phyloP scores from a whole-genome alignment of 2,797 vertebrate species.

The Amblyopsis hoosieri region DNA sequence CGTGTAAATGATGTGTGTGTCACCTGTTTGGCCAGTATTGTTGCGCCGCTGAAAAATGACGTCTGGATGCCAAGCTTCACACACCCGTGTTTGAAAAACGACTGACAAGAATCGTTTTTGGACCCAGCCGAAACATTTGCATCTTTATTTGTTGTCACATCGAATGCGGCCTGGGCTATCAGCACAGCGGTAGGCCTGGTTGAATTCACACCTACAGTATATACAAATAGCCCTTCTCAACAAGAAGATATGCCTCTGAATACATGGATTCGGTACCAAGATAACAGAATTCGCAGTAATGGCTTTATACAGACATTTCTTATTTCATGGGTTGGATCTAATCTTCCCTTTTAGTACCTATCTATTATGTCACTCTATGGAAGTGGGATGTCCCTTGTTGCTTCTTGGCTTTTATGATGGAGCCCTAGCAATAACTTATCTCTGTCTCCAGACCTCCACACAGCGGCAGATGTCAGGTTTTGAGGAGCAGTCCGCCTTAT shows the following conservation, averaged over 20 bases:
- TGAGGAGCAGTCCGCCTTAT: constrained; percentile 56
- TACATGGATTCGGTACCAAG: constrained; percentile 44
- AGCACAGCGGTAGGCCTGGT: background rate
- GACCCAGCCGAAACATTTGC: constrained; percentile 33
- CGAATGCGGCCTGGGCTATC: constrained; percentile 19
- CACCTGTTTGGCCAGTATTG: constrained; percentile 56
- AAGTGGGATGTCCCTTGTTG: constrained; percentile 41
- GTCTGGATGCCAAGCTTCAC: constrained; percentile 41
- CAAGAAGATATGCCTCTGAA: constrained; percentile 34
- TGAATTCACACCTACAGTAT: constrained; percentile 14
- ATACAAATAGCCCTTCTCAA: constrained; percentile 28
- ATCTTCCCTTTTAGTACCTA: constrained; percentile 46
- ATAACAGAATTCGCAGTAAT: constrained; percentile 53
- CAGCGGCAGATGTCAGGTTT: constrained; percentile 65
- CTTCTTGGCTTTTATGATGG: constrained; percentile 44
- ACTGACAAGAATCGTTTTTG: constrained; percentile 32
- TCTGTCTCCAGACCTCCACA: constrained; percentile 61
- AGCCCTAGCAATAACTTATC: constrained; percentile 61
- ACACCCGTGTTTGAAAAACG: constrained; percentile 26
- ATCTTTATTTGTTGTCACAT: constrained; percentile 49
- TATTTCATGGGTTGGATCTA: constrained; percentile 46
- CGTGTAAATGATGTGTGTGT: constrained; percentile 65
- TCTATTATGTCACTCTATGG: constrained; percentile 47
- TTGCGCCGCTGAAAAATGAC: constrained; percentile 42
- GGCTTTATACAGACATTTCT: constrained; percentile 34